These are phyloP conservation scores for Sula dactylatra DNA, from an alignment of 2,113 vertebrate species.

Conservation along the genomic window DNA sequence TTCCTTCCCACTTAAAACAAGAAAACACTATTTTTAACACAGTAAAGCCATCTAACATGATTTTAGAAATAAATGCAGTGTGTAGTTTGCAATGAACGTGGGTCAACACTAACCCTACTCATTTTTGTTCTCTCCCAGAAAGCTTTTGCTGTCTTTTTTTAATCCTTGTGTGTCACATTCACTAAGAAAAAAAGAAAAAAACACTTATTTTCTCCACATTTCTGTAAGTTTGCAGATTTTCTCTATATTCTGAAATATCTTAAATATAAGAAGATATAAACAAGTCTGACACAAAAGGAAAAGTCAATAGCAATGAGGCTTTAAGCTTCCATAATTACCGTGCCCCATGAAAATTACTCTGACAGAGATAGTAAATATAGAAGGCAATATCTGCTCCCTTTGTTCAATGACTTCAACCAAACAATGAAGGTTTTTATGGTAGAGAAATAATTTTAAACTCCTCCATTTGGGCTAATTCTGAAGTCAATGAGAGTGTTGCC, in stretches of 20 bases:
- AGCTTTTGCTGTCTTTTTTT: not conserved
- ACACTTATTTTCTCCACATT: not conserved
- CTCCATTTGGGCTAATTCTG: not conserved
- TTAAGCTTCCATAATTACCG: not conserved
- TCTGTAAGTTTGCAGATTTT: not conserved
- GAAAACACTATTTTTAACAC: not conserved
- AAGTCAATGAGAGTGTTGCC: not conserved
- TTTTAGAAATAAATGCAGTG: not conserved
- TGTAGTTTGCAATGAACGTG: not conserved
- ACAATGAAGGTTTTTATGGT: not conserved
- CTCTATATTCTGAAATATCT: not conserved
- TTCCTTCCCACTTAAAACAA: not conserved
- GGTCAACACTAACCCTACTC: not conserved
- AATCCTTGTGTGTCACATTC: not conserved
- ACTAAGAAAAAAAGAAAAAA: not conserved
- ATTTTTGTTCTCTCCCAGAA: not conserved
- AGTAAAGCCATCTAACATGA: not conserved
- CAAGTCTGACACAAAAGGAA: not conserved
- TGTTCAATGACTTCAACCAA: not conserved
- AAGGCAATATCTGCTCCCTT: not conserved
- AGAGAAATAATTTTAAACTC: not conserved
- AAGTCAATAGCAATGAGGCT: not conserved
- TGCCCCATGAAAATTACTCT: not conserved
- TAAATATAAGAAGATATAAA: slow-evolving; percentile 1
- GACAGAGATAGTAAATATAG: not conserved